A percentile compares a stretch with the other conserved stretches of the same genome.
Evolutionary conservation across 2,113 vertebrate species (phyloP).

Genomic region (Varanus komodoensis): DNA sequence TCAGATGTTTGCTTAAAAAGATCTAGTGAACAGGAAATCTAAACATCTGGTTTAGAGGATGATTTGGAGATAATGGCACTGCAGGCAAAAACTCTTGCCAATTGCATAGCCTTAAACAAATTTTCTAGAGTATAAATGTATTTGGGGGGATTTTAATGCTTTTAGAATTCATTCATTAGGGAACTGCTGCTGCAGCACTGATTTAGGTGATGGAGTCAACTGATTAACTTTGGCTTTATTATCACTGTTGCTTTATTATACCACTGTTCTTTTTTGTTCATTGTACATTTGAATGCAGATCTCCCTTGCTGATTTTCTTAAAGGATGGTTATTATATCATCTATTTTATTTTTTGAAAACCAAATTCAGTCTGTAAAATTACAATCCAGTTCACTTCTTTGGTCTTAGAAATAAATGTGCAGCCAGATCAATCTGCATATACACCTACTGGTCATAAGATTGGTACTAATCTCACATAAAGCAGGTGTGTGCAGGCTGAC

Average conservation of each 20-base stretch:
- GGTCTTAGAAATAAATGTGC: background rate
- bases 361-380: background rate
- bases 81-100: background rate
- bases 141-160: background rate
- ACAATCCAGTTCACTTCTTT: background rate
- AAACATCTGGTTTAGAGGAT: background rate
- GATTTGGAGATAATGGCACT: background rate
- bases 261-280: background rate
- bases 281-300: background rate
- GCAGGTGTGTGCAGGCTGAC: background rate
- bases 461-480: background rate
- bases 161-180: background rate
- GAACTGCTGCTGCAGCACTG: background rate
- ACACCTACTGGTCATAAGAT: background rate
- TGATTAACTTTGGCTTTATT: background rate
- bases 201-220: background rate
- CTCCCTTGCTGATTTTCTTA: background rate
- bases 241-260: background rate
- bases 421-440: background rate
- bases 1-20: background rate
- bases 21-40: background rate
- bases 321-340: background rate
- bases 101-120: background rate
- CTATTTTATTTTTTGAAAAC: background rate
- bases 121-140: background rate